A percentile compares a stretch with the other conserved stretches of the same genome.
phyloP scores from a whole-genome alignment of 2,797 vertebrate species.

The Sebastes aleutianus region DNA sequence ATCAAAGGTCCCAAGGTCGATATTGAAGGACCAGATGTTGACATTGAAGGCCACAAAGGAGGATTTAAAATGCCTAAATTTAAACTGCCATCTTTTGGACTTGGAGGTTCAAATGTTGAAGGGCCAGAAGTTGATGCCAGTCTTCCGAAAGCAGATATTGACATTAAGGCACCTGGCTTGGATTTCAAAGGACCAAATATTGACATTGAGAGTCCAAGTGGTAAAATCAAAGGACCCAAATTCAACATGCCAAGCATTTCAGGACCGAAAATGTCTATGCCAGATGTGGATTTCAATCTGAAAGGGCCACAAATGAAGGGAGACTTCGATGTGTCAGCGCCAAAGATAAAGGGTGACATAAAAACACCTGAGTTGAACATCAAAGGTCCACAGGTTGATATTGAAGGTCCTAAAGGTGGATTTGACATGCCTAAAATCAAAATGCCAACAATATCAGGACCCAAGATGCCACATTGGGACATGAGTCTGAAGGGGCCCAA shows the following conservation, averaged over 20 bases:
- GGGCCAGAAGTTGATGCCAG: conserved; percentile 30
- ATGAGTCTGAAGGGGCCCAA: conserved; percentile 25
- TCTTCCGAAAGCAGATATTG: conserved; percentile 36
- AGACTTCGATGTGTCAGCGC: conserved; percentile 3
- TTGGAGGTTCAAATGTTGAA: neutral
- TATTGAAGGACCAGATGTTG: neutral
- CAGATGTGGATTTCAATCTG: conserved; percentile 34
- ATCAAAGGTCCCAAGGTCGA: neutral
- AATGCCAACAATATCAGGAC: conserved; percentile 3
- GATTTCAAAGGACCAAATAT: conserved; percentile 35
- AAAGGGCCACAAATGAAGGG: conserved; percentile 29
- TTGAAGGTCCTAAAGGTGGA: conserved; percentile 47
- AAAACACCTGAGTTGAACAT: neutral
- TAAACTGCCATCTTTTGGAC: conserved; percentile 56
- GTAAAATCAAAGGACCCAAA: conserved; percentile 52
- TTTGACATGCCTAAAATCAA: conserved; percentile 79
- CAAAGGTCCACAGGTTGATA: neutral
- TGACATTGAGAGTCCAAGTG: conserved; percentile 21
- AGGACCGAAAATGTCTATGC: conserved; percentile 17
- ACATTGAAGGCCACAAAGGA: neutral
- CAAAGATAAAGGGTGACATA: conserved; percentile 20
- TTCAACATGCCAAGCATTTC: conserved; percentile 41
- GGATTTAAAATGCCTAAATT: conserved; percentile 65
- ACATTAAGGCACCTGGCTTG: conserved; percentile 3
- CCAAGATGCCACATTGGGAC: conserved; percentile 27